Base-by-base conservation (phyloP, 2,797 vertebrate genomes). In the Danionella dracula region DNA sequence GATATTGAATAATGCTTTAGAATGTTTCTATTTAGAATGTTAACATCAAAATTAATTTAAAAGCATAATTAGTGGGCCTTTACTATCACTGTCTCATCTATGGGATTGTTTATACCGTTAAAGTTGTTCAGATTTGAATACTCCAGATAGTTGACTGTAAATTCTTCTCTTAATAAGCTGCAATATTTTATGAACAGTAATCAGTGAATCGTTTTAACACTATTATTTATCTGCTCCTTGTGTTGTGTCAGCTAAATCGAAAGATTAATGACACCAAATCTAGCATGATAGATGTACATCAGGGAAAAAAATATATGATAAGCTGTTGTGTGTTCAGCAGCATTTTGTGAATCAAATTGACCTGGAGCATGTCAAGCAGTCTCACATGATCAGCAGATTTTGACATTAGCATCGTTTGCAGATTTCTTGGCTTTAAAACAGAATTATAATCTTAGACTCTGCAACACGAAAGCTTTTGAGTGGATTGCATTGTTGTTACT, bases 291-390 rank as follows among this genome's bases (percentile, higher is more conserved):
- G 10, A 61, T 38, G 58, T 27, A 27, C 3, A 27, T 27, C 20
- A 62, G 6, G 16, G n/a, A n/a, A n/a, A n/a, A n/a, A 35, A 15
- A 35, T 8, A 44, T 64, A 32, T 10, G 8, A 45, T 46, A 35
- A 45, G 27, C 16, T 45, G 6, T 12, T 8, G 10, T 23, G 5
- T 6, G 8, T 49, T 61, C 21, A 61, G 34, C 59, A 50, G 19
- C 40, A 20, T 45, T 55, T 34, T 35, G 29, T 45, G 8, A 65
- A 54, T 29, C 31, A 55, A 45, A 37, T 65, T 55, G 62, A 65
- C 40, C 50, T 27, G 31, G 11, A 35, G 13, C 17, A 45, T 27
- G 31, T 45, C 50, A 55, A 15, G 29, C n/a, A 53, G 15, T 34
- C 19, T 35, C 44, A 54, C n/a, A 34, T 35, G 40, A 61, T 51